Evolutionary conservation across 2,113 vertebrate species (phyloP).

Genomic region (Bos indicus): DNA sequence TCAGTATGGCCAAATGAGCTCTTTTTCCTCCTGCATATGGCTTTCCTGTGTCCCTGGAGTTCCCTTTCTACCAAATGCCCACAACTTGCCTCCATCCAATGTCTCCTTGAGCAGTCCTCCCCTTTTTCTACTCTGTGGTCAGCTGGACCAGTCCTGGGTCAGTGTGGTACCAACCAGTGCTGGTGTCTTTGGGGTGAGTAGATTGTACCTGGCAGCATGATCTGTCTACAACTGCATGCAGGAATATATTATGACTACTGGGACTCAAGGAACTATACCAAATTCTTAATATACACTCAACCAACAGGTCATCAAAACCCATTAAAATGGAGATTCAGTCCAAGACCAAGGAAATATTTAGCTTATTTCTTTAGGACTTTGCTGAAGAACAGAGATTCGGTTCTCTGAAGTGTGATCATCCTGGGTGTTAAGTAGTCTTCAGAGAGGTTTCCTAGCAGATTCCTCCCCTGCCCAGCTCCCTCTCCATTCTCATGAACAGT

Average conservation of each 20-base stretch:
- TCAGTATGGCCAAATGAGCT: not conserved
- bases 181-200: not conserved
- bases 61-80: not conserved
- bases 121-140: not conserved
- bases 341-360: not conserved
- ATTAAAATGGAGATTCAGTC: not conserved
- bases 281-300: not conserved
- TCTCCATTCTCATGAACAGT: not conserved
- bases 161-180: not conserved
- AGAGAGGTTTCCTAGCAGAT: not conserved
- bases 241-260: not conserved
- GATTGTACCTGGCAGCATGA: not conserved
- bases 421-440: not conserved
- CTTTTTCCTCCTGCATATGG: not conserved
- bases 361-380: not conserved
- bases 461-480: not conserved
- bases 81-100: not conserved
- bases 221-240: not conserved
- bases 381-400: not conserved
- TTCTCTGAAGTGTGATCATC: not conserved
- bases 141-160: not conserved
- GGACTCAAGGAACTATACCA: not conserved
- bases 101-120: not conserved
- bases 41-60: not conserved
- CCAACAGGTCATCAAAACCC: not conserved